Conservation (phyloP, 2,888 invertebrate genomes). For the Gastrophysa polygoni region DNA sequence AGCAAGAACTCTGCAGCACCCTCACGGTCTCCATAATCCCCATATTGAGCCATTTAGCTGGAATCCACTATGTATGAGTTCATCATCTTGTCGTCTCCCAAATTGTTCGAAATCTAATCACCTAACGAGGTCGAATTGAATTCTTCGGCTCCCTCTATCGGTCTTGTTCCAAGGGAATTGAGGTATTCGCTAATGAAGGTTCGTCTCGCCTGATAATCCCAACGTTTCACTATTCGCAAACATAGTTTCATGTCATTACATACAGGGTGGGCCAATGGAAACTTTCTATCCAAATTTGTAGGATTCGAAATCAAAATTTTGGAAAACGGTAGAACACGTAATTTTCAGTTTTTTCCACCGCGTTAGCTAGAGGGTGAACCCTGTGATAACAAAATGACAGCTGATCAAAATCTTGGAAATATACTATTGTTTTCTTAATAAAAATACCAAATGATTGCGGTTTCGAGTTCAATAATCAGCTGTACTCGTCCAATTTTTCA, state of each 20-base stretch:
- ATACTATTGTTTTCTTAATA: too few species aligned
- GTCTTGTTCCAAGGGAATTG: neutral
- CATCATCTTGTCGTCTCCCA: neutral
- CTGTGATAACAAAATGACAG: too few species aligned
- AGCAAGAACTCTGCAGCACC: neutral
- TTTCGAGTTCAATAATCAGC: too few species aligned
- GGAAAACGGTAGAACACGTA: too few species aligned
- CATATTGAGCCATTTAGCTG: neutral
- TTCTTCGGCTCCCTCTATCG: neutral
- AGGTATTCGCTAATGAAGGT: neutral
- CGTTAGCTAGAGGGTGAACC: too few species aligned
- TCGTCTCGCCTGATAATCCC: neutral
- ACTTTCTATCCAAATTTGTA: too few species aligned
- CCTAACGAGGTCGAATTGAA: neutral
- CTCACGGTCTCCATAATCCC: neutral
- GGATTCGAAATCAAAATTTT: too few species aligned
- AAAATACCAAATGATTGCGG: too few species aligned
- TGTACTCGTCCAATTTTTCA: too few species aligned
- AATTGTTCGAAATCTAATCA: slow-evolving; percentile 1
- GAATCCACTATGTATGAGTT: neutral
- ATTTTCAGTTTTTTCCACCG: too few species aligned
- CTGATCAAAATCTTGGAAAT: too few species aligned
- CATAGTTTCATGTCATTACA: neutral
- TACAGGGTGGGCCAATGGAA: too few species aligned
- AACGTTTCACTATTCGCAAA: neutral